These are phyloP conservation scores for Hyposmocoma kahamanoa DNA, from an alignment of 1,140 invertebrate genomes.

Conservation along the genomic window DNA sequence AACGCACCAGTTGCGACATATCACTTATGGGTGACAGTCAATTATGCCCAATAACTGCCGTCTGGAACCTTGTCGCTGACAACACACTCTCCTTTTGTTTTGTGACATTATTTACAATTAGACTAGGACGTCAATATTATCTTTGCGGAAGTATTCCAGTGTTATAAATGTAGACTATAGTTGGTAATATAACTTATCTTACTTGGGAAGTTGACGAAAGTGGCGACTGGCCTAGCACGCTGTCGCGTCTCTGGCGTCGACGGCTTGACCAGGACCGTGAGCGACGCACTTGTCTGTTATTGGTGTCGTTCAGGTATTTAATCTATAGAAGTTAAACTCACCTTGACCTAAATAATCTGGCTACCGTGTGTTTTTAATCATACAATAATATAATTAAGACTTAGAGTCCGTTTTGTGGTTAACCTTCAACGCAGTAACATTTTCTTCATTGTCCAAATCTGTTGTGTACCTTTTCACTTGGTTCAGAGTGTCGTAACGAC, in stretches of 20 bases:
- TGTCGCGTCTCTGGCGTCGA: conserved; percentile 15
- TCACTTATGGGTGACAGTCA: conserved; percentile 62
- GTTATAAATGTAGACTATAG: conserved; percentile 56
- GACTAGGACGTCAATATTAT: conserved; percentile 37
- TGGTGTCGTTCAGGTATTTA: no score
- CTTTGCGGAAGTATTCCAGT: conserved; percentile 41
- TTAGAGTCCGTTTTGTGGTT: no score
- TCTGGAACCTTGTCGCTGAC: conserved; percentile 31
- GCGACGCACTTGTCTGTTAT: no score
- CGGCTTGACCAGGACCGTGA: neutral
- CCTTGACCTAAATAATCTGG: conserved; percentile 21
- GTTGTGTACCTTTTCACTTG: no score
- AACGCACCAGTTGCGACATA: conserved; percentile 42
- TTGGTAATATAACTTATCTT: conserved; percentile 32
- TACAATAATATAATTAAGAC: no score
- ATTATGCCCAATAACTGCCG: conserved; percentile 43
- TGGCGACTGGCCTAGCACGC: conserved; percentile 45
- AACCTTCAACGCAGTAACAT: no score
- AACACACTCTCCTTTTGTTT: conserved; percentile 40
- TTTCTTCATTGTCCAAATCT: no score
- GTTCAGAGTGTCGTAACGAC: no score
- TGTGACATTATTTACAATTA: conserved; percentile 55
- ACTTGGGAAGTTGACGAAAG: conserved; percentile 18
- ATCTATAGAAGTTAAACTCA: no score
- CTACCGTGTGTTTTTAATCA: conserved; percentile 22